A percentile compares a stretch with the other conserved stretches of the same genome.
phyloP scores from a whole-genome alignment of 2,113 vertebrate genomes.

The Leptobrachium leishanense region DNA sequence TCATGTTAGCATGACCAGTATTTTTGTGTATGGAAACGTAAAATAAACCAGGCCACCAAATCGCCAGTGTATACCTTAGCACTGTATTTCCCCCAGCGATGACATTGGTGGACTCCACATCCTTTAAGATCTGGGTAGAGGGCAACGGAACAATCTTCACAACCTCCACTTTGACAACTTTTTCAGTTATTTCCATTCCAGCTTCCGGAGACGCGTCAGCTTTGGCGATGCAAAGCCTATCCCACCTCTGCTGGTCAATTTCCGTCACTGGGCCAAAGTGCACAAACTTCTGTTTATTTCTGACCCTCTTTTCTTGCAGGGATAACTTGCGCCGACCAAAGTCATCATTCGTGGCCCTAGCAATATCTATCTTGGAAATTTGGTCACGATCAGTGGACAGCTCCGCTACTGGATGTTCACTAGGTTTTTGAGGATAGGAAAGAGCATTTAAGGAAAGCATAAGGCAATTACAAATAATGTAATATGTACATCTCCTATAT shows the following conservation, averaged over 20 bases:
- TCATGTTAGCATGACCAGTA: no score
- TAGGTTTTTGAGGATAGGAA: background rate
- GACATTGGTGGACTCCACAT: constrained; percentile 41
- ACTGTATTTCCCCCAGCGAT: background rate
- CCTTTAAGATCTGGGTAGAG: background rate
- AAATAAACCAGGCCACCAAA: background rate
- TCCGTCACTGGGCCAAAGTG: constrained; percentile 93
- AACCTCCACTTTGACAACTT: background rate
- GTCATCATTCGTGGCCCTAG: constrained; percentile 66
- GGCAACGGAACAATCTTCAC: constrained; percentile 36
- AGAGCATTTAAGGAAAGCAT: background rate
- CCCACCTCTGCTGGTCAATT: constrained; percentile 80
- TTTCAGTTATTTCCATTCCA: constrained; percentile 53
- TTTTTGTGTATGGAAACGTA: no score
- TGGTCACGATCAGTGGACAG: constrained; percentile 49
- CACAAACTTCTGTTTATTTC: constrained; percentile 78
- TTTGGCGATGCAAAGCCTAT: constrained; percentile 73
- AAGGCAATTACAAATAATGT: no score
- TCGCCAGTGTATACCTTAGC: constrained; percentile 10
- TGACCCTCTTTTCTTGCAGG: constrained; percentile 66
- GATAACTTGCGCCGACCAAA: constrained; percentile 72
- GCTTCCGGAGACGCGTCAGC: constrained; percentile 52
- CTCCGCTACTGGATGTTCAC: background rate
- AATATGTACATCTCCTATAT: no score
- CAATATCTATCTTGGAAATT: constrained; percentile 63